Evolutionary conservation across 1,140 invertebrate genomes (phyloP).

Genomic region (Neodiprion fabricii): DNA sequence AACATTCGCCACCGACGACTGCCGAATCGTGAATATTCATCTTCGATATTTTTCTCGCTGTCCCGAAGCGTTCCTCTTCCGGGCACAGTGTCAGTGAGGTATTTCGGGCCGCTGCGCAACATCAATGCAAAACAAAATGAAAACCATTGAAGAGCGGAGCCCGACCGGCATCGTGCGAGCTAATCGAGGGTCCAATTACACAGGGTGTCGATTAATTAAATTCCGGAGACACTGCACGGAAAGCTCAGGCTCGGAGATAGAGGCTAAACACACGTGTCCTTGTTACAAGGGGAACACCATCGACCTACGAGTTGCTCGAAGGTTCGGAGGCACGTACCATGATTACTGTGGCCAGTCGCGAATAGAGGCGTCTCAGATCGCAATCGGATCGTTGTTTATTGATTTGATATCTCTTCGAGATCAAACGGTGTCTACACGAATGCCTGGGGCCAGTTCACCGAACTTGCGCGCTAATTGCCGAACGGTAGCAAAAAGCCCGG

Average conservation of each 20-base stretch:
- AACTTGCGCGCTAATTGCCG: slow-evolving; percentile 39
- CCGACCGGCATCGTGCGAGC: too few relatives aligned
- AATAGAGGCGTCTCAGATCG: slow-evolving; percentile 54
- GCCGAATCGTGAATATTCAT: too few relatives aligned
- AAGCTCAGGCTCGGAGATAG: too few relatives aligned
- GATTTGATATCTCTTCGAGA: slow-evolving; percentile 53
- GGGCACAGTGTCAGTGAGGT: too few relatives aligned
- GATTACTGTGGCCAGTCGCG: slow-evolving; percentile 47
- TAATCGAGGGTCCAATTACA: too few relatives aligned
- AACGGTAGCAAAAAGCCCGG: slow-evolving; percentile 31
- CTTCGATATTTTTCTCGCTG: too few relatives aligned
- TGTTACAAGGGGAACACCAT: background rate
- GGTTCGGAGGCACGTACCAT: slow-evolving; percentile 43
- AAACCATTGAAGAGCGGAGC: too few relatives aligned
- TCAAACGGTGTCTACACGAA: slow-evolving; percentile 15
- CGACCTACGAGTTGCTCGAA: background rate
- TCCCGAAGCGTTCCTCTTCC: too few relatives aligned
- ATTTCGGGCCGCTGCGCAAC: too few relatives aligned
- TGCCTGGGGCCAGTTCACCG: background rate
- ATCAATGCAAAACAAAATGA: too few relatives aligned
- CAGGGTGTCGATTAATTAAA: background rate
- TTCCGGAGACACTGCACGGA: background rate
- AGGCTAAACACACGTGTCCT: background rate
- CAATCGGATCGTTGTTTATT: slow-evolving; percentile 61
- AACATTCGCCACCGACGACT: too few relatives aligned